Conservation (phyloP, 2,113 vertebrate genomes). For the Phoenicopterus ruber region DNA sequence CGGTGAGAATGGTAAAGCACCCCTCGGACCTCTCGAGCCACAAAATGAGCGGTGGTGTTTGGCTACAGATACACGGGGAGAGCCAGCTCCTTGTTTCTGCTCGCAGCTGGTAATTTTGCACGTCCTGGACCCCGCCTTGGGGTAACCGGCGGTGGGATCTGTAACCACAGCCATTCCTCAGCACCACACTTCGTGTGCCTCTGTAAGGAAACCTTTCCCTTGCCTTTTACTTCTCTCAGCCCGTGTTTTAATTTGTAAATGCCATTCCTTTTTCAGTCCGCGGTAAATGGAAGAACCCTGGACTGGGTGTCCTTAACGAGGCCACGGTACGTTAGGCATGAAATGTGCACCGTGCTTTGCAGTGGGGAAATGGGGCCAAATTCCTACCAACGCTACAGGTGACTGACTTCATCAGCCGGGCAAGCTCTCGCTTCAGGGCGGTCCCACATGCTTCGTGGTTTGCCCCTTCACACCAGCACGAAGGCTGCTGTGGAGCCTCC, state of each 20-base stretch:
- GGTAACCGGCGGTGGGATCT: not conserved
- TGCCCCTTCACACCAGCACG: not conserved
- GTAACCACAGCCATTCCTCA: fast-evolving
- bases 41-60: not conserved
- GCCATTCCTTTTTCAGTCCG: not conserved
- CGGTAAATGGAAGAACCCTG: not conserved
- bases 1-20: not conserved
- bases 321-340: not conserved
- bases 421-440: not conserved
- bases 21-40: not conserved
- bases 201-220: not conserved
- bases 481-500: not conserved
- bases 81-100: not conserved
- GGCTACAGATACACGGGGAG: not conserved
- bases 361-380: not conserved
- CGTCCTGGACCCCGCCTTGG: not conserved
- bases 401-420: not conserved
- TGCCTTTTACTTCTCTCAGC: not conserved
- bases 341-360: not conserved
- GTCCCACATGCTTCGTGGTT: fast-evolving
- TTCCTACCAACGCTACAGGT: not conserved
- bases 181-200: not conserved
- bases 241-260: not conserved
- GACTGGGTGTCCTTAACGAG: not conserved
- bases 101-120: not conserved